These are phyloP conservation scores for Hydropsyche tenuis DNA, from an alignment of 1,140 invertebrate species.

Conservation along the genomic window DNA sequence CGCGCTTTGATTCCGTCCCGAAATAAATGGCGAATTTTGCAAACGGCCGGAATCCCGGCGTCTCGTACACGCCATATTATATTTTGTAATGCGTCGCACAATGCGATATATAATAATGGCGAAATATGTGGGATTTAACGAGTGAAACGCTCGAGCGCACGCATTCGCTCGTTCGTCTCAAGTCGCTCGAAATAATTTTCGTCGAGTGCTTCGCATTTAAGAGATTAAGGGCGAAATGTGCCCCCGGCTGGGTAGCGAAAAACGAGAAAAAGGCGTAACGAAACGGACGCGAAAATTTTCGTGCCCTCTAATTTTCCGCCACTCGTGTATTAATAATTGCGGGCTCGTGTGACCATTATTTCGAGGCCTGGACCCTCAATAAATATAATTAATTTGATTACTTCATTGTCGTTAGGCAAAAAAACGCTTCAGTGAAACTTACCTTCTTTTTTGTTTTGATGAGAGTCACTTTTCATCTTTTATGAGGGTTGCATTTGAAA, in stretches of 20 bases:
- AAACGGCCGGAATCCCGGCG: too few relatives aligned
- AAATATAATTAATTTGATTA: conserved; percentile 28
- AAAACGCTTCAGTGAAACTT: too few relatives aligned
- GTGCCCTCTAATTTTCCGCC: conserved; percentile 19
- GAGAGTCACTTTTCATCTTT: too few relatives aligned
- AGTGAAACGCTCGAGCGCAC: conserved; percentile 13
- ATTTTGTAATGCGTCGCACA: too few relatives aligned
- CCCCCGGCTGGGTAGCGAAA: not conserved
- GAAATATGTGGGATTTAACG: conserved; percentile 14
- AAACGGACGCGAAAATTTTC: conserved; percentile 5
- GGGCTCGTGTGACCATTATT: conserved; percentile 17
- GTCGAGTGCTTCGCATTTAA: conserved; percentile 32
- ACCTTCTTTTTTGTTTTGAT: too few relatives aligned
- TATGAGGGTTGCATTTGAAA: too few relatives aligned
- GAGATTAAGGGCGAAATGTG: conserved; percentile 30
- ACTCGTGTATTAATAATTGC: conserved; percentile 16
- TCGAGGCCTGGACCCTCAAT: not conserved
- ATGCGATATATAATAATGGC: too few relatives aligned
- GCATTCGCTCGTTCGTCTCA: conserved; percentile 9
- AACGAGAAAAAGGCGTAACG: conserved; percentile 36
- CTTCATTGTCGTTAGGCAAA: not conserved
- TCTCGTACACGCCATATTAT: too few relatives aligned
- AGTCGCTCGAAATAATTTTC: conserved; percentile 30
- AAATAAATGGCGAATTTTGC: too few relatives aligned
- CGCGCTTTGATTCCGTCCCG: too few relatives aligned